Evolutionary conservation across 2,888 invertebrate species (phyloP), one percentile per base, ranked within the genome.

Genomic region (Ichneumoninae sp.): DNA sequence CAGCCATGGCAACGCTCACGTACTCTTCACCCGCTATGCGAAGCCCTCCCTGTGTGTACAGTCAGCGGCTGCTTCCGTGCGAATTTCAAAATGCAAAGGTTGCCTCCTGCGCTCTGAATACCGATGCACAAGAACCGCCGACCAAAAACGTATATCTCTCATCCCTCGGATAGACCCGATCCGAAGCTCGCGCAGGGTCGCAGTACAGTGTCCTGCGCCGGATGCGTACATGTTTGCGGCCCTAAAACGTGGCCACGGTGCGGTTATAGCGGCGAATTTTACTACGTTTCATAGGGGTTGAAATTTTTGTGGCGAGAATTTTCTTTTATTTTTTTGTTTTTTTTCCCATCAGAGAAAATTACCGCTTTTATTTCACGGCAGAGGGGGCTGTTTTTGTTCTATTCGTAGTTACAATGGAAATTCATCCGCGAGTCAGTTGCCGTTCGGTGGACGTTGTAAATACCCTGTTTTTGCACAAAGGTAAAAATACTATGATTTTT

Each of bases 41-140:
- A 69, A 70, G 75, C 57, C 26, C 76, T 65, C 50, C 62, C 52
- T 44, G 30, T 44, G 36, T 62, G 69, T 60, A 44, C 54, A 76
- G 79, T 76, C 88, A 83, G 85, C 86, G 86, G 68, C 52, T 60
- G 85, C 65, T 82, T 68, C 70, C 47, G 22, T 72, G 86, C 86
- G 85, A 89, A 90, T 90, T 88, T 85, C 86, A 88, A 89, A 90
- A 90, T 88, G 90, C 91, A 90, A 89, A 90, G 87, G 89, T 89
- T 86, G 87, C 89, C 88, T 87, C 89, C 88, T 87, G 87, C 87
- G 71, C 82, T 83, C 62, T 85, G 87, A 90, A 90, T 90, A 86
- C 87, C 89, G 87, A 91, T 90, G 86, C 85, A 86, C 81, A 74
- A 44, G 60, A 44, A 26, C 72, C 54, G 33, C 70, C 62, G 50